These are phyloP conservation scores for Mesodorylaimus sp. DNA, from an alignment of 2,888 invertebrate genomes.

Conservation along the genomic window DNA sequence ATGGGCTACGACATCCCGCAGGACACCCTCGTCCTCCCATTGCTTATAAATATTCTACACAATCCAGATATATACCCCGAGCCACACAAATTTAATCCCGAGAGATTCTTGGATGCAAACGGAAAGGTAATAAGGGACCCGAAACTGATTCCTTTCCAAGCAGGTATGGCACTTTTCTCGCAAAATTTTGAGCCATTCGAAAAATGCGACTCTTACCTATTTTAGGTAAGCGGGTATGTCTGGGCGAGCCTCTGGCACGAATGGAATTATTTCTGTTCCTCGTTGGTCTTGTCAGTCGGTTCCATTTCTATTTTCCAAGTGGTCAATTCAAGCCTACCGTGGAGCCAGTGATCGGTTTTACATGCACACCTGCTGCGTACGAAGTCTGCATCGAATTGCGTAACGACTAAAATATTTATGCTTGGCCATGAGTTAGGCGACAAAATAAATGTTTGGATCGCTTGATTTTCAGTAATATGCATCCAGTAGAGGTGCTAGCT, in stretches of 20 bases:
- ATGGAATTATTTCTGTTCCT: slow-evolving; percentile 27
- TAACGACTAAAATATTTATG: too few species aligned
- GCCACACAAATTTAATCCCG: not conserved
- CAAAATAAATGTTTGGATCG: too few species aligned
- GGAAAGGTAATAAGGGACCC: not conserved
- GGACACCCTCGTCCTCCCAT: not conserved
- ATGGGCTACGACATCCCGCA: not conserved
- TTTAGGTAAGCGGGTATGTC: slow-evolving; percentile 25
- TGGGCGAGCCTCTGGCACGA: slow-evolving; percentile 24
- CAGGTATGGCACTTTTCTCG: too few species aligned
- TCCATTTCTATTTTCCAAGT: not conserved
- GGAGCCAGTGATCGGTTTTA: too few species aligned
- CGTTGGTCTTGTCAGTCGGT: slow-evolving; percentile 18
- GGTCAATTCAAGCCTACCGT: not conserved
- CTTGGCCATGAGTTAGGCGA: too few species aligned
- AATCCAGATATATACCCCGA: not conserved
- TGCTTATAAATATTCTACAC: not conserved
- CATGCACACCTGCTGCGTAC: too few species aligned
- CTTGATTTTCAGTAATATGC: too few species aligned
- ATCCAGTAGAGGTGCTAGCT: too few species aligned
- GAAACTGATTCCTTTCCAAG: not conserved
- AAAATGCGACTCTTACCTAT: too few species aligned
- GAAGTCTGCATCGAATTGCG: too few species aligned
- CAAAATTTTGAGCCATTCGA: too few species aligned
- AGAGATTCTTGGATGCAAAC: not conserved